Base-by-base conservation (phyloP, 2,888 invertebrate species). In the Agrotis puta region DNA sequence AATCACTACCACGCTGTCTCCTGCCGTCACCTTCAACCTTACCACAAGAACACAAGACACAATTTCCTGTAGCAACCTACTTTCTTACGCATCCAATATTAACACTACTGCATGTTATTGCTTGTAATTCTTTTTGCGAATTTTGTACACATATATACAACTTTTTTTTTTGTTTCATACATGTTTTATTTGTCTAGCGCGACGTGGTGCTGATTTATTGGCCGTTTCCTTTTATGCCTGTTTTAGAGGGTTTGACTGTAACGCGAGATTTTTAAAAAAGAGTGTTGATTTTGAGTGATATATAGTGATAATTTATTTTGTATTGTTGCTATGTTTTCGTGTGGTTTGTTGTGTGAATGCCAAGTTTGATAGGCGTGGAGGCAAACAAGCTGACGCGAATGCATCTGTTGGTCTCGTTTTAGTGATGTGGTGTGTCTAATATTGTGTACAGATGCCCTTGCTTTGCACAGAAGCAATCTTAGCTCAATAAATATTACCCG, bases 61-160 rank as follows among this genome's bases (percentile, higher is more conserved):
- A 90, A 70, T 89, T 85, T 92, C 74, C 79, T 48, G 54, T 76
- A 76, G 64, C 76, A 76, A 51, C 20, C 33, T 16, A 11, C 22
- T 61, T 51, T 58, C 80, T 87, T 88, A 88, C 86, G 82, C 87
- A 85, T 89, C 87, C 85, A 89, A 91, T 88, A 90, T 91, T 91
- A 92, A 92, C 92, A 94, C 95, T 93, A 94, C 93, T 95, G 95
- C 94, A 95, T 94, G 94, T 94, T 95, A 95, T 94, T 92, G 94
- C 93, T 90, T 94, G 95, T 95, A 94, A 95, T 95, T 94, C 95
- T 94, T 95, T 95, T 94, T 94, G 94, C 94, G 93, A 94, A 94
- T 92, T 93, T 92, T 89, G 91, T 92, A 90, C 90, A 91, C 83
- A 86, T 81, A 84, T 86, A 89, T 88, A 87, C 77, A 86, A 71